Evolutionary conservation across 2,797 vertebrate species (phyloP).

Genomic region (Lagocephalus sceleratus): DNA sequence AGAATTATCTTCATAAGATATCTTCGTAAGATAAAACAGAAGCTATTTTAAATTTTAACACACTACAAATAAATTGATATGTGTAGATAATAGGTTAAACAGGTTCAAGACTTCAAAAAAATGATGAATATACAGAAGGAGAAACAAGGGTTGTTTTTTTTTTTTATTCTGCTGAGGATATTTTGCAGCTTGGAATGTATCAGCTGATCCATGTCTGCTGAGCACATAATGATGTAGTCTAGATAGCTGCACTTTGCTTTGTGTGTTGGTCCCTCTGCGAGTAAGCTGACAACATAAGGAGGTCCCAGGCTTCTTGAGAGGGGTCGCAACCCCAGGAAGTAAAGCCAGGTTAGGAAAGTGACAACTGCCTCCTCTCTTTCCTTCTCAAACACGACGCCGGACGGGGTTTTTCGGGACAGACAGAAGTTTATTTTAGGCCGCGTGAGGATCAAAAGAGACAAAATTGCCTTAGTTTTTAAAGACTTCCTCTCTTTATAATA

Average conservation of each 20-base stretch:
- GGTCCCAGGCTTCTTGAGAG: constrained; percentile 37
- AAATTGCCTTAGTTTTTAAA: constrained; percentile 20
- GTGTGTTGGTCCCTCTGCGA: constrained; percentile 25
- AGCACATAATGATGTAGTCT: constrained; percentile 27
- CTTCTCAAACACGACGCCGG: constrained; percentile 16
- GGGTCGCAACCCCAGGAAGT: constrained; percentile 55
- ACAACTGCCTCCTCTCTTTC: constrained; percentile 43
- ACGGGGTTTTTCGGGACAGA: constrained; percentile 14
- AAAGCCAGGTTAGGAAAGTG: constrained; percentile 45
- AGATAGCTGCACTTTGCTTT: constrained; percentile 28
- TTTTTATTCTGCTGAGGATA: no score
- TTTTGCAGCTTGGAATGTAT: neutral
- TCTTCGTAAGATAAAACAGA: no score
- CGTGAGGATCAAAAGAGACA: constrained; percentile 16
- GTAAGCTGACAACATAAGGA: constrained; percentile 40
- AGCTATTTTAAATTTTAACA: no score
- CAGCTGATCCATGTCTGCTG: neutral
- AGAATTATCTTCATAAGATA: no score
- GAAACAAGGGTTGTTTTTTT: no score
- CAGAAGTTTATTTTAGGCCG: constrained; percentile 16
- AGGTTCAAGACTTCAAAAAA: no score
- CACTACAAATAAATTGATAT: no score
- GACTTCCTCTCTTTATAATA: constrained; percentile 14
- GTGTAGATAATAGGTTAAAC: no score
- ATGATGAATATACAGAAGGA: no score